Base-by-base conservation (phyloP, 2,888 invertebrate genomes). In the Agrypnus murinus region DNA sequence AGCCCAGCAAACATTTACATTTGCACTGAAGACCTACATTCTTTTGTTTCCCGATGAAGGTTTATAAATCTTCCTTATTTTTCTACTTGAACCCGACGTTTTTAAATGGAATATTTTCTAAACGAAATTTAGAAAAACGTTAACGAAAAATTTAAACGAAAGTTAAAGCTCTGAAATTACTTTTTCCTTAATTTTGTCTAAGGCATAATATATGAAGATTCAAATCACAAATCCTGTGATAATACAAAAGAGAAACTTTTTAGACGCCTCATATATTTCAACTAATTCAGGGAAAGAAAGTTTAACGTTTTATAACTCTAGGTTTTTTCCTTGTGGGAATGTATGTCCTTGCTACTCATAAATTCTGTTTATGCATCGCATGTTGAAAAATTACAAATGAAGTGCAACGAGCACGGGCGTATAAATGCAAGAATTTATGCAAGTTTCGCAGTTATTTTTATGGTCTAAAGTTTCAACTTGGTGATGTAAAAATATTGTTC, bases 381-480 rank as follows among this genome's bases (percentile, higher is more conserved):
- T n/a, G 7, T 10, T 53, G 53, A 53, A 53, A 48, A 32, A 53
- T 32, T 32, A 14, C 34, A 53, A 53, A 53, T 36, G 53, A 14
- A 9, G 8, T 7, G 34, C 25, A n/a, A 9, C 12, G 53, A 32
- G 3, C 32, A 10, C 14, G 34, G 8, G 14, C 36, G 14, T 14
- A n/a, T n/a, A 53, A 53, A 53, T 53, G 12, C 19, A n/a, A n/a
- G n/a, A 32, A 25, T 34, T 53, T 34, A 34, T 34, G 53, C 34
- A 36, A 50, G 31, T 38, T 38, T 15, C 1, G 10, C 19, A 34
- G 34, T 9, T 19, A 55, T 55, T 55, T 55, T 15, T 19, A 8
- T 55, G 55, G 2, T 1, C n/a, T n/a, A 2, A 17, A 36, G 14
- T 12, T 55, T 34, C 55, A 55, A n/a, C 38, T 34, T 34, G 9